Percentiles rank a stretch among this genome's conserved stretches.
Evolutionary conservation across 2,888 invertebrate genomes (phyloP).

Genomic region (Rotaria socialis): DNA sequence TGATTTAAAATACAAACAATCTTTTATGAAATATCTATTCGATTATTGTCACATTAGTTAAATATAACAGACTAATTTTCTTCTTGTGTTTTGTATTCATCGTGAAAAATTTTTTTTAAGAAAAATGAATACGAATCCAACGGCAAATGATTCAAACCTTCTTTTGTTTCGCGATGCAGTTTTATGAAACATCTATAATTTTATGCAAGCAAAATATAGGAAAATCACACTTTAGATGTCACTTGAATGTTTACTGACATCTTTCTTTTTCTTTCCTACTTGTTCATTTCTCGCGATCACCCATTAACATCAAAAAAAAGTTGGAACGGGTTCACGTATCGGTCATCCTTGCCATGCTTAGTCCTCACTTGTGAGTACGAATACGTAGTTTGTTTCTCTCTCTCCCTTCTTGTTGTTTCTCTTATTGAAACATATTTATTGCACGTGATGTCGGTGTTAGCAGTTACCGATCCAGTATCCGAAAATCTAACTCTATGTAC

Average conservation of each 20-base stretch:
- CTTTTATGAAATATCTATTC: too few species aligned
- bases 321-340: constrained; percentile 9
- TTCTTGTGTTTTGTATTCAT: too few species aligned
- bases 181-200: too few species aligned
- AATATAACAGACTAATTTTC: too few species aligned
- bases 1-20: too few species aligned
- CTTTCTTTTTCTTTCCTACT: neutral
- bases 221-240: neutral
- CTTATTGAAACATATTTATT: too few species aligned
- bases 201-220: too few species aligned
- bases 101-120: too few species aligned
- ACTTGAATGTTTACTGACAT: neutral
- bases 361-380: neutral
- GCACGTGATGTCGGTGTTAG: neutral
- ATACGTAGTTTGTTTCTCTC: neutral
- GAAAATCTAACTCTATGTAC: neutral
- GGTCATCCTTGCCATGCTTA: neutral
- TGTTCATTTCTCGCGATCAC: neutral
- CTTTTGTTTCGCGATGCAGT: too few species aligned
- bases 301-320: neutral
- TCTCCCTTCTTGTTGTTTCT: neutral
- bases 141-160: too few species aligned
- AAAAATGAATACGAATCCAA: too few species aligned
- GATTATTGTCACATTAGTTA: too few species aligned
- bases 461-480: neutral